Percentiles rank a stretch among this genome's conserved stretches.
Conservation (phyloP, 2,888 invertebrate species). For the Chymomyza fuscimana region DNA sequence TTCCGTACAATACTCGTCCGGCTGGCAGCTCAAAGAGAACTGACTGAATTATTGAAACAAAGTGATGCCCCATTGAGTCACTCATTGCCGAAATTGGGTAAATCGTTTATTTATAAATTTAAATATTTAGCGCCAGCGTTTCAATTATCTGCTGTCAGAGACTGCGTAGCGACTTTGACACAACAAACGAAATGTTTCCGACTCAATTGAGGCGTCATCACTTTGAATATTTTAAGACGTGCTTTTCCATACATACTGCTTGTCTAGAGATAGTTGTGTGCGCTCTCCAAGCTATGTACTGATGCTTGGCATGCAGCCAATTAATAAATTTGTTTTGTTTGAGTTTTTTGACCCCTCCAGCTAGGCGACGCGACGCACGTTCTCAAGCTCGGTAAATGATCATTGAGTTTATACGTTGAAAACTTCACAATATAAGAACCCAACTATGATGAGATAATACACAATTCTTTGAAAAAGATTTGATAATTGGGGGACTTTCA, state of each 20-base stretch:
- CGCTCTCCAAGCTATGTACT: constrained; percentile 7
- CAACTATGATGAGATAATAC: too few species aligned
- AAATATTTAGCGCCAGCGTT: constrained; percentile 32
- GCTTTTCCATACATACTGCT: constrained; percentile 40
- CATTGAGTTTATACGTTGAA: background rate
- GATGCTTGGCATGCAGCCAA: constrained; percentile 7
- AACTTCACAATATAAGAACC: background rate
- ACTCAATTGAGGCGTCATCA: constrained; percentile 52
- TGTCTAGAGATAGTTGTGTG: constrained; percentile 6
- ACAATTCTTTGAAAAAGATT: too few species aligned
- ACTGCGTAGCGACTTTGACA: constrained; percentile 28
- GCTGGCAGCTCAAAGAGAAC: constrained; percentile 42
- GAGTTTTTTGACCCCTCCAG: constrained; percentile 58
- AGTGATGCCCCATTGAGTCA: constrained; percentile 11
- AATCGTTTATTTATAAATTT: constrained; percentile 28
- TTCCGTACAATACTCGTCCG: constrained; percentile 17
- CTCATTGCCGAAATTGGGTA: constrained; percentile 41
- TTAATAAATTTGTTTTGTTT: constrained; percentile 44
- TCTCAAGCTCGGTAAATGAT: background rate
- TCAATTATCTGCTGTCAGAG: constrained; percentile 53
- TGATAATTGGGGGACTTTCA: too few species aligned
- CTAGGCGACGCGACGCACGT: background rate
- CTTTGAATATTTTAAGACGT: constrained; percentile 32
- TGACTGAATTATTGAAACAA: constrained; percentile 30
- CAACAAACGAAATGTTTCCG: constrained; percentile 12